Evolutionary conservation across 2,113 vertebrate species (phyloP).

Genomic region (Colius striatus): DNA sequence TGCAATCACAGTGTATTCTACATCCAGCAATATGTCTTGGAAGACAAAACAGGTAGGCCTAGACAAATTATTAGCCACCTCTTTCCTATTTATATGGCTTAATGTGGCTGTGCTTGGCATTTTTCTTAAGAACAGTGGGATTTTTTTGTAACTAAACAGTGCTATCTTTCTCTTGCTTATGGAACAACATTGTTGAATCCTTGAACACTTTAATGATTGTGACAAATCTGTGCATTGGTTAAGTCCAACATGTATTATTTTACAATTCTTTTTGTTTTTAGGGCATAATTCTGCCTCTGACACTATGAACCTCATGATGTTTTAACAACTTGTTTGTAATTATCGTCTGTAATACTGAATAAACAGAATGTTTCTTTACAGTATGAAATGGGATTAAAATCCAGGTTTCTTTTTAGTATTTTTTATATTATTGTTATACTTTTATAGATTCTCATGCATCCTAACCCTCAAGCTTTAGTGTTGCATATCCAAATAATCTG

Average conservation of each 20-base stretch:
- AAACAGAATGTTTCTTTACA: not conserved
- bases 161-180: not conserved
- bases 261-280: not conserved
- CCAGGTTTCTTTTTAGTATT: not conserved
- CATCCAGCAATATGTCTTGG: not conserved
- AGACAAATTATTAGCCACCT: not conserved
- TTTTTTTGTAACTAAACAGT: not conserved
- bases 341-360: not conserved
- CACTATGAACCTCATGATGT: not conserved
- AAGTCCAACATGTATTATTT: not conserved
- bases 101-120: not conserved
- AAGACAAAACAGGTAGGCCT: not conserved
- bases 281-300: not conserved
- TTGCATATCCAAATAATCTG: not conserved
- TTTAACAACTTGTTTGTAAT: not conserved
- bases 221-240: not conserved
- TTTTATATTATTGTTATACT: not conserved
- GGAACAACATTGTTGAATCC: not conserved
- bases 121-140: not conserved
- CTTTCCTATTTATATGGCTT: not conserved
- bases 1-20: not conserved
- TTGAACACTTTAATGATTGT: not conserved
- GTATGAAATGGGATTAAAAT: not conserved
- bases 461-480: not conserved
- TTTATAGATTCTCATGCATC: not conserved